Evolutionary conservation across 2,113 vertebrate species (phyloP), one percentile per base, ranked within the genome.

Genomic region (Psittacara wagleri): DNA sequence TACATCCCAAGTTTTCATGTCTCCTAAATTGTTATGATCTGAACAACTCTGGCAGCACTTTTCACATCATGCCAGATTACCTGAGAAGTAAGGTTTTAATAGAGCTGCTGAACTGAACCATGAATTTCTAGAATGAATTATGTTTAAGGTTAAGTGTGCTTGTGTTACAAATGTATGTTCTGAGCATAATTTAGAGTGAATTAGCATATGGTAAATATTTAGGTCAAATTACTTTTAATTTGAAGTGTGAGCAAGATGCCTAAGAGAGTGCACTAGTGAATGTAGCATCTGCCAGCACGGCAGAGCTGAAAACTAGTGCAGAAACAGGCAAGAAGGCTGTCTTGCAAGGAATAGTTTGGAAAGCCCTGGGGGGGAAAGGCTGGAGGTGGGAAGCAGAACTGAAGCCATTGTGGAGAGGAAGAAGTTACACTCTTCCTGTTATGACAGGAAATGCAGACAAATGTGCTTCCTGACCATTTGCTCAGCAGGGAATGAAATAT

Each of bases 371-470:
- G 99, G 97, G 97, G 98, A 98, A 98, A 96, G 96, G 93, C 96
- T 98, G 98, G 98, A 99, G 98, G 98, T 98, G 97, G 98, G 99
- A 99, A 99, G 99, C 98, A 99, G 98, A 99, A 99, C 98, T 98
- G 98, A 99, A 99, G 99, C 98, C 98, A 99, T 99, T 99, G 99
- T 99, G 94, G 98, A 99, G 98, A 99, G 99, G 99, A 99, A 99
- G 99, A 99, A 99, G 99, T 99, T 99, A 98, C 98, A 98, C 98
- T 99, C 98, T 99, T 99, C 99, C 99, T 99, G 99, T 99, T 99
- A 99, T 99, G 99, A 99, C 99, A 99, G 99, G 99, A 99, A 99
- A 99, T 99, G 98, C 98, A 99, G 99, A 99, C 98, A 99, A 99
- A 99, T 99, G 99, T 99, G 99, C 99, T 99, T 99, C 99, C 99